Evolutionary conservation across 2,113 vertebrate genomes (phyloP).

Genomic region (Nycticryphes semicollaris): DNA sequence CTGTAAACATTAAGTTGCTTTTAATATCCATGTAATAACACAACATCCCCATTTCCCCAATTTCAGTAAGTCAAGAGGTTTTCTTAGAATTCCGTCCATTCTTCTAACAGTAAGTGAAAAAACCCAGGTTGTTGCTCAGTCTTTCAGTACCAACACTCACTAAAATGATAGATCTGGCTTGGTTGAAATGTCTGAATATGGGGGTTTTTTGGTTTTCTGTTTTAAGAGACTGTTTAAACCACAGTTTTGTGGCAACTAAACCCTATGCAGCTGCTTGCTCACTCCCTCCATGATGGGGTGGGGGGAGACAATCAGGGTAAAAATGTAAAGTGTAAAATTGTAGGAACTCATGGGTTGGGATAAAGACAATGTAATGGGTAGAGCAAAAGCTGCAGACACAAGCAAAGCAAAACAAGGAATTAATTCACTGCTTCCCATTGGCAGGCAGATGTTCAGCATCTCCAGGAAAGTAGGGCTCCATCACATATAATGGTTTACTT

Average conservation of each 20-base stretch:
- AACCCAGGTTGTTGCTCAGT: background rate
- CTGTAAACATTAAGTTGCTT: background rate
- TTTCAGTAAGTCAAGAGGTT: background rate
- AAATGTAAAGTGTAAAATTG: background rate
- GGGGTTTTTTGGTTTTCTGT: background rate
- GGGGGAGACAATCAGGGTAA: background rate
- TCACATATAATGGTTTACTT: fast-evolving
- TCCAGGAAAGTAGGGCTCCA: background rate
- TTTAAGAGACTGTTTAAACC: background rate
- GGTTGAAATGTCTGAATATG: background rate
- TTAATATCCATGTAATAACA: background rate
- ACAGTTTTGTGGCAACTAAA: background rate
- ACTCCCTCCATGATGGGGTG: fast-evolving
- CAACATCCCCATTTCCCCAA: fast-evolving
- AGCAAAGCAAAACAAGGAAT: background rate
- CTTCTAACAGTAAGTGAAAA: background rate
- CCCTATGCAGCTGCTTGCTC: background rate
- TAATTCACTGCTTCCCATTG: background rate
- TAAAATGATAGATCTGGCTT: background rate
- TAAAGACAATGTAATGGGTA: background rate
- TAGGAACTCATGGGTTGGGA: background rate
- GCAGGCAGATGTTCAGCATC: background rate
- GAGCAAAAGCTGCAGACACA: background rate
- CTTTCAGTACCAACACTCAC: background rate
- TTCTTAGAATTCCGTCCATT: background rate